Conservation (phyloP, 2,113 vertebrate species). For the Strix uralensis region DNA sequence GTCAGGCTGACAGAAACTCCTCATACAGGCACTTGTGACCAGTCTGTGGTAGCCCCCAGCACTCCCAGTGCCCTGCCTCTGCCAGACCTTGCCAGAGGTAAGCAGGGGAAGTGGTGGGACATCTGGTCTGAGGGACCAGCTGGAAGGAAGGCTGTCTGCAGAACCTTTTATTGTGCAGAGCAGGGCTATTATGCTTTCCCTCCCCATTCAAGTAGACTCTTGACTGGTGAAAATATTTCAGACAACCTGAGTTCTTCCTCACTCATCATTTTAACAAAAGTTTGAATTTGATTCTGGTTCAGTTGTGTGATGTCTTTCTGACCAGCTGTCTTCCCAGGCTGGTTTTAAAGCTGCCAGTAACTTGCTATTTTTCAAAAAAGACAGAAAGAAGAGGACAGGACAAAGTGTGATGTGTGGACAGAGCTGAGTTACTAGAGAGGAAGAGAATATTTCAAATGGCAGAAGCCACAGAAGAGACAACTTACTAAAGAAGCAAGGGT, state of each 20-base stretch:
- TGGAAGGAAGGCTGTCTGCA: background rate
- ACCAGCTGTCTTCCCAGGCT: background rate
- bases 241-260: background rate
- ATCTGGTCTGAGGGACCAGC: background rate
- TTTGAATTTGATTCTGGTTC: background rate
- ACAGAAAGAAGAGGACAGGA: background rate
- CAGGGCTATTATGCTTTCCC: background rate
- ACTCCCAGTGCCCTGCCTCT: background rate
- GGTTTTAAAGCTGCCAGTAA: conserved; percentile 2
- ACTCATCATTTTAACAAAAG: background rate
- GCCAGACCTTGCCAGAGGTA: background rate
- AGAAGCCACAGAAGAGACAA: background rate
- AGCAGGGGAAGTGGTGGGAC: background rate
- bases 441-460: background rate
- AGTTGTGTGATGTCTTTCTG: background rate
- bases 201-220: background rate
- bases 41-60: background rate
- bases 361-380: background rate
- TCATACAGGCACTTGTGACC: background rate
- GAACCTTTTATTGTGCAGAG: background rate
- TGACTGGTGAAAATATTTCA: background rate
- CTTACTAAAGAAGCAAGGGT: background rate
- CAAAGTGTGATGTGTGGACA: background rate
- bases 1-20: background rate
- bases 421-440: background rate